A percentile compares a stretch with the other conserved stretches of the same genome.
Evolutionary conservation across 1,140 invertebrate genomes (phyloP).

Genomic region (Micrasema minimum): DNA sequence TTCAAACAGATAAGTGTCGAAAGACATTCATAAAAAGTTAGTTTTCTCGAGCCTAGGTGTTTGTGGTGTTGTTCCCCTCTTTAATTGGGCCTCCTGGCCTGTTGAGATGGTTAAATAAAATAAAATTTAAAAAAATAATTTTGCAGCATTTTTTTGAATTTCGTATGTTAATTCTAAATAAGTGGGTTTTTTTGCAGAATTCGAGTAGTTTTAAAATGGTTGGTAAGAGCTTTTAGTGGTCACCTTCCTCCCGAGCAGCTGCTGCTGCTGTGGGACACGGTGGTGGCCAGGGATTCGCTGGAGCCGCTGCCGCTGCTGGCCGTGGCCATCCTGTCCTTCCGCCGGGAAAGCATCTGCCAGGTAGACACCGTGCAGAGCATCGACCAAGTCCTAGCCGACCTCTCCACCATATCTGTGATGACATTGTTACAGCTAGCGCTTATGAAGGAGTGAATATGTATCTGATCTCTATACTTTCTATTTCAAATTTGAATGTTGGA

Average conservation of each 20-base stretch:
- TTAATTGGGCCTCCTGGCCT: too few species aligned
- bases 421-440: conserved; percentile 70
- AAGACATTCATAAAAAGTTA: too few species aligned
- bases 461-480: too few species aligned
- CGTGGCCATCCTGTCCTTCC: conserved; percentile 89
- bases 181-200: conserved; percentile 73
- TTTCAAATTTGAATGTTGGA: too few species aligned
- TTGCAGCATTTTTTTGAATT: too few species aligned
- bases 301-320: conserved; percentile 90
- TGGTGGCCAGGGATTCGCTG: conserved; percentile 91
- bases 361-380: conserved; percentile 85
- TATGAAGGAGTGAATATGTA: conserved; percentile 61
- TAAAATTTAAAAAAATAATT: too few species aligned
- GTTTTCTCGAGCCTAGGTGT: too few species aligned
- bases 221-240: conserved; percentile 94
- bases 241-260: conserved; percentile 92
- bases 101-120: too few species aligned
- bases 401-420: conserved; percentile 90
- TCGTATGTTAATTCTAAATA: too few species aligned
- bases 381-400: conserved; percentile 89
- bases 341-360: conserved; percentile 92
- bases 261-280: conserved; percentile 90
- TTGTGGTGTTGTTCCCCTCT: too few species aligned
- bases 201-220: conserved; percentile 93
- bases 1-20: too few species aligned